Base-by-base conservation (phyloP, 2,888 invertebrate species). In the Protodeltote pygarga region DNA sequence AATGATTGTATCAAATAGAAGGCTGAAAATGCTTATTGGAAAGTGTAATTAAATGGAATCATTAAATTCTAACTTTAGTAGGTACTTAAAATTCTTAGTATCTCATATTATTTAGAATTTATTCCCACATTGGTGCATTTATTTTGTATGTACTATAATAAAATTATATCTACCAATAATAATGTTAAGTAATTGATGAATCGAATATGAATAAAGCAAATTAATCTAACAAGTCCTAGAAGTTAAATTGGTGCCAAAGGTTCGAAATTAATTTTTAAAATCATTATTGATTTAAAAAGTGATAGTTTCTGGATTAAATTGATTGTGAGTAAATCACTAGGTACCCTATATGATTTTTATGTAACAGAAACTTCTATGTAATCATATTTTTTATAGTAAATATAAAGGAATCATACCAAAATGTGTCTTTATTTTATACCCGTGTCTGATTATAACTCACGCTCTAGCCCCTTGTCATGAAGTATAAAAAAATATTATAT, bases 241-340 rank as follows among this genome's bases (percentile, higher is more conserved):
- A 73, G 50, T 76, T 73, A 73, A 75, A 81, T 82, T 75, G 83
- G 88, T 89, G 89, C 89, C 89, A 88, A 89, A 88, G 86, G 76
- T 79, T 65, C 62, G 48, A 75, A 50, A 48, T 60, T 33, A 39
- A 50, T 23, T 57, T 32, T 3, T 38, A 50, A 51, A 48, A 27
- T 39, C 52, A 32, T 44, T 20, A n/a, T n/a, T 44, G 37, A 28
- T 27, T 34, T 38, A 28, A 53, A 45, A 41, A 21, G 14, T 42
- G 31, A 44, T 46, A 41, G 59, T 54, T 48, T 47, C 44, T 24
- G 44, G 33, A 42, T 51, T 27, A 34, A n/a, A 49, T 51, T 46
- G 48, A 58, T 58, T 51, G 42, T 40, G 45, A 55, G 24, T 52
- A 39, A 46, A 42, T 46, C 40, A 31, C 31, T 47, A 63, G 53